These are phyloP conservation scores for Tachyglossus aculeatus DNA, from an alignment of 2,797 vertebrate genomes.

Conservation along the genomic window DNA sequence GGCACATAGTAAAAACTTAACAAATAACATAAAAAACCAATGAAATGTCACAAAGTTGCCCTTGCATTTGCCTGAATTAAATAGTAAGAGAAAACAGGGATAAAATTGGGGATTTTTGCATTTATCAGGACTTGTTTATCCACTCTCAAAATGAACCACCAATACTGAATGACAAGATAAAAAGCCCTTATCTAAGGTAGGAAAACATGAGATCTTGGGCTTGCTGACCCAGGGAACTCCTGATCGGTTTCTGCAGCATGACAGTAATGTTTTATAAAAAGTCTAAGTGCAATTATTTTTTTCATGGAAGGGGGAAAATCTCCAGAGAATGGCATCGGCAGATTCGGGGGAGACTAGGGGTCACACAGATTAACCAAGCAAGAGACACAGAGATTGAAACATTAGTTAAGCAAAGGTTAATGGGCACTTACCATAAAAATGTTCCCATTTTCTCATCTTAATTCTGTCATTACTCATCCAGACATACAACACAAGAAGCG, in stretches of 20 bases:
- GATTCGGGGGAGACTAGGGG: neutral
- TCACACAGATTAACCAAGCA: slow-evolving; percentile 23
- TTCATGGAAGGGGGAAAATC: slow-evolving; percentile 22
- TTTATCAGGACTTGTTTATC: neutral
- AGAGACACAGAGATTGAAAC: slow-evolving; percentile 1
- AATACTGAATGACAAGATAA: neutral
- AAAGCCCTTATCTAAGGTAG: neutral
- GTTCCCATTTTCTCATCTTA: slow-evolving; percentile 25
- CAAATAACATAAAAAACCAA: neutral
- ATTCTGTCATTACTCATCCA: slow-evolving; percentile 40
- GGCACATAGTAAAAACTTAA: too few relatives aligned
- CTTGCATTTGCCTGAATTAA: too few relatives aligned
- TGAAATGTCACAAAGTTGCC: neutral
- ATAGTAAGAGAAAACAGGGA: too few relatives aligned
- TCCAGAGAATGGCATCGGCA: slow-evolving; percentile 1
- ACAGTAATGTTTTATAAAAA: neutral
- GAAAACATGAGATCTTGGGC: neutral
- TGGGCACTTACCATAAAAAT: slow-evolving; percentile 31
- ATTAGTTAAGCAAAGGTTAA: slow-evolving; percentile 49
- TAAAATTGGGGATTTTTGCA: too few relatives aligned
- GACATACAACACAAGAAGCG: neutral
- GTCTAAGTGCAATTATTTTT: neutral
- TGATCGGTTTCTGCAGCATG: neutral
- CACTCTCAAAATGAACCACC: neutral
- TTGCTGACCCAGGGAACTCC: neutral